Evolutionary conservation across 2,797 vertebrate genomes (phyloP).

Genomic region (Helarctos malayanus): DNA sequence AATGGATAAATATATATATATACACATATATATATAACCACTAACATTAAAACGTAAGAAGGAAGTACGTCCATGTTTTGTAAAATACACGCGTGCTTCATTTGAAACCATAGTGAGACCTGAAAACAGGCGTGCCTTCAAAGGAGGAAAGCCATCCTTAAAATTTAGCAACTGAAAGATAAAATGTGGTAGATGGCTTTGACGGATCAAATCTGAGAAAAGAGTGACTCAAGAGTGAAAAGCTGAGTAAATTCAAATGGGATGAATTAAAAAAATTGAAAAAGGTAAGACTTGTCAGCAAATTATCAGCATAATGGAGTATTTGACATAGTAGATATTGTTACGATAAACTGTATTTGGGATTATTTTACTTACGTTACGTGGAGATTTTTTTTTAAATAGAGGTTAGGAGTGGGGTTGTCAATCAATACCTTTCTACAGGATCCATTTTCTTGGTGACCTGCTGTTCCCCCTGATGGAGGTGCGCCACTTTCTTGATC

Average conservation of each 20-base stretch:
- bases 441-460: background rate
- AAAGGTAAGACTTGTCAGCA: slow-evolving; percentile 5
- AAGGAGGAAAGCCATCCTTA: slow-evolving; percentile 85
- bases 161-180: slow-evolving; percentile 85
- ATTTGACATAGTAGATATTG: slow-evolving; percentile 19
- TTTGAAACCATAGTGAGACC: background rate
- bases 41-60: slow-evolving; percentile 80
- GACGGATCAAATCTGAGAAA: slow-evolving; percentile 76
- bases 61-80: slow-evolving; percentile 80
- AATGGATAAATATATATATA: slow-evolving; percentile 79
- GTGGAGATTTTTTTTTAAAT: background rate
- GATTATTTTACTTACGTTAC: slow-evolving; percentile 41
- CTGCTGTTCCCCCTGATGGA: background rate
- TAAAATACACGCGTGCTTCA: slow-evolving; percentile 81
- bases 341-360: background rate
- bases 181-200: slow-evolving; percentile 77
- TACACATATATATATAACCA: slow-evolving; percentile 69
- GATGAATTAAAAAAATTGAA: slow-evolving; percentile 32
- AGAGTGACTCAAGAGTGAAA: slow-evolving; percentile 68
- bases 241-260: slow-evolving; percentile 46
- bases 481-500: background rate
- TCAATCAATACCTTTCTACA: background rate
- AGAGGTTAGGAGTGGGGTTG: background rate
- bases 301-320: background rate
- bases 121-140: slow-evolving; percentile 80